phyloP scores from a whole-genome alignment of 1,140 invertebrate genomes.

The Philaenus spumarius region DNA sequence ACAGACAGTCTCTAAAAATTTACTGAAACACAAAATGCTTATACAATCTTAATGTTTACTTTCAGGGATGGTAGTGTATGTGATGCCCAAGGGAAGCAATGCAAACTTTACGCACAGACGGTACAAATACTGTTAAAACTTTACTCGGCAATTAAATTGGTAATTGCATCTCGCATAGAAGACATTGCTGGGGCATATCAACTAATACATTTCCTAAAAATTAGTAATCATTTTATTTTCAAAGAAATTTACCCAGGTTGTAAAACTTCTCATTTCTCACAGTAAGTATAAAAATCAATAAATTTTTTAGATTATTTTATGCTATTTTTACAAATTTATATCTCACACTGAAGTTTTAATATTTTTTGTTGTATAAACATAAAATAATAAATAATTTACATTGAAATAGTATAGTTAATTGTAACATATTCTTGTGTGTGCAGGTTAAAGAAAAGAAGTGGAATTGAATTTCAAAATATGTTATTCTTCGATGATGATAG shows the following conservation, averaged over 20 bases:
- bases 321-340: neutral
- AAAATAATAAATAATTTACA: no score
- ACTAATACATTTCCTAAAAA: conserved; percentile 23
- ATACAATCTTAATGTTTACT: neutral
- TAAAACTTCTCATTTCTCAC: conserved; percentile 23
- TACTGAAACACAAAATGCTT: no score
- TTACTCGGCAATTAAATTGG: conserved; percentile 10
- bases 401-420: no score
- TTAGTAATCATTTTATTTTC: conserved; percentile 20
- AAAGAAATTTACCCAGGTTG: conserved; percentile 27
- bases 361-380: no score
- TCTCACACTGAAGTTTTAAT: neutral
- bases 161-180: conserved; percentile 27
- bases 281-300: neutral
- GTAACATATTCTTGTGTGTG: conserved; percentile 26
- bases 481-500: conserved; percentile 63
- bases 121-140: conserved; percentile 15
- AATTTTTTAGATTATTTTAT: neutral
- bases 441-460: conserved; percentile 50
- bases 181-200: conserved; percentile 27
- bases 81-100: neutral
- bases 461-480: conserved; percentile 56
- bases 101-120: conserved; percentile 6
- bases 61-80: conserved; percentile 6
- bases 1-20: no score